These are phyloP conservation scores for Drosophila parthenogenetica DNA, from an alignment of 2,888 invertebrate genomes.

Conservation along the genomic window DNA sequence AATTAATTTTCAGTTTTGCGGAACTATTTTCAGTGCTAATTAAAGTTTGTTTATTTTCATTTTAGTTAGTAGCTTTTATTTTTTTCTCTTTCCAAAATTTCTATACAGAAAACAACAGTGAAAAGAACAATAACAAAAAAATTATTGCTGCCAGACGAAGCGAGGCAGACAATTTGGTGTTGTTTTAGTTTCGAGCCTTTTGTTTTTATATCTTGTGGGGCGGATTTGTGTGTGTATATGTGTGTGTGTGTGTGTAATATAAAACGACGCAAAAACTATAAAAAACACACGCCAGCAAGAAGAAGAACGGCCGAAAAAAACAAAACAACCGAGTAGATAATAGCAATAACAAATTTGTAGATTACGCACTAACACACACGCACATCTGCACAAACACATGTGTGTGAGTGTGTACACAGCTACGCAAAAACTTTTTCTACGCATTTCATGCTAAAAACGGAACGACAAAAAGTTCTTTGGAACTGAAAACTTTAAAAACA, in stretches of 20 bases:
- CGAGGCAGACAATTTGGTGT: conserved; percentile 47
- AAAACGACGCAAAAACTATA: conserved; percentile 75
- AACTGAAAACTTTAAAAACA: conserved; percentile 18
- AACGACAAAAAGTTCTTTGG: conserved; percentile 33
- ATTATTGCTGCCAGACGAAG: conserved; percentile 41
- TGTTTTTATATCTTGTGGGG: conserved; percentile 32
- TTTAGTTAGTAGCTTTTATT: conserved; percentile 6
- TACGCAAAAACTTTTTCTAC: conserved; percentile 56
- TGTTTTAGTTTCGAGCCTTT: conserved; percentile 7
- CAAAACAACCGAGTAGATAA: conserved; percentile 35
- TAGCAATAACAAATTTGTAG: conserved; percentile 50
- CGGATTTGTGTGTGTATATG: conserved; percentile 22
- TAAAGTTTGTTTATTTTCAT: conserved; percentile 20
- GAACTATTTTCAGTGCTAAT: conserved; percentile 47
- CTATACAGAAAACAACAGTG: conserved; percentile 36
- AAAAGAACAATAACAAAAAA: conserved; percentile 42
- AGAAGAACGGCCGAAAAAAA: conserved; percentile 13
- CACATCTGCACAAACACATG: background rate
- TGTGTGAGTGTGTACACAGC: conserved; percentile 1
- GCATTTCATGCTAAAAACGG: conserved; percentile 53
- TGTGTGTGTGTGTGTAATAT: conserved; percentile 31
- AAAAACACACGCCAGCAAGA: conserved; percentile 51
- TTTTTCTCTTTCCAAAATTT: conserved; percentile 62
- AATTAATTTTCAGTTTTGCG: conserved; percentile 17
- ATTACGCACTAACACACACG: conserved; percentile 49